Base-by-base conservation (phyloP, 2,888 invertebrate species). In the Ypsolopha sequella region DNA sequence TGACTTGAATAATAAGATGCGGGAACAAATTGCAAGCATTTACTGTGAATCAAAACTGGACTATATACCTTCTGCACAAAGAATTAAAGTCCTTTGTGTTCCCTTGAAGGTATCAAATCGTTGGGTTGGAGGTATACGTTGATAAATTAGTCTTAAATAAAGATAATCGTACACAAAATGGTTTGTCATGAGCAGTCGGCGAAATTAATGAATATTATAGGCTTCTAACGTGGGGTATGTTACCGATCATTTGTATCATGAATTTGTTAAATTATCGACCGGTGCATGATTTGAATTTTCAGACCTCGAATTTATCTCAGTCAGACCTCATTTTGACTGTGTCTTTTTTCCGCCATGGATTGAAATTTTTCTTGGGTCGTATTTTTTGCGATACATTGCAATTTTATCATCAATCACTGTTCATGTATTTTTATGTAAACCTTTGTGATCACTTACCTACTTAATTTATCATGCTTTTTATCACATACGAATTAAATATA, bases 161-260 rank as follows among this genome's bases (percentile, higher is more conserved):
- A 81, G 80, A 78, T 84, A 84, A 86, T 81, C 73, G 70, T 70
- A 70, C 66, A 70, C 58, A 73, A 24, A 73, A 85, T 81, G 77
- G 78, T 81, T 84, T 85, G 85, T 84, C 84, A 84, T 75, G 82
- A 63, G 75, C 73, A 77, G 76, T 73, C 69, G 67, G 61, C 63
- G 56, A 78, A 76, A 86, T 84, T 80, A 78, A 85, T 85, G 84
- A 78, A 70, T 82, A 82, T 85, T 85, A 84, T 78, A 81, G 82
- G 74, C 68, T 64, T 57, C 63, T 58, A 65, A 73, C 74, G 14
- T 48, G 34, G 48, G 38, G 51, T 50, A 46, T 50, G 51, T 47
- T 73, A 68, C 76, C 75, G 76, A 71, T 78, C 73, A 76, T 75
- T 76, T 72, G 71, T 76, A 66, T 65, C 59, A 75, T 68, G 73